Conservation (phyloP, 2,888 invertebrate genomes). For the Copidosoma aretas region DNA sequence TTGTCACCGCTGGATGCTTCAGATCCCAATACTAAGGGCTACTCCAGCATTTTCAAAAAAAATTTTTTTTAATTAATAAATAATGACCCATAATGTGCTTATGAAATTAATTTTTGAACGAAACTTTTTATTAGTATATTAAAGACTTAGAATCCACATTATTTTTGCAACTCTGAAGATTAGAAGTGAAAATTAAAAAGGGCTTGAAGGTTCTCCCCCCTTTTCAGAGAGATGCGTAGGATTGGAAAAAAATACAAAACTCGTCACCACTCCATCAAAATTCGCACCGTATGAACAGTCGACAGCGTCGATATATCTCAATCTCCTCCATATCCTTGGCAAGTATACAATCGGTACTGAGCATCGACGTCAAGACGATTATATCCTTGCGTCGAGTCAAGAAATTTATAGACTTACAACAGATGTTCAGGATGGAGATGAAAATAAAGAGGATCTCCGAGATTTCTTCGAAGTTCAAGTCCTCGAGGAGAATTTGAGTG, state of each 20-base stretch:
- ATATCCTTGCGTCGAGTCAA: not conserved
- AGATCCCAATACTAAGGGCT: too few relatives aligned
- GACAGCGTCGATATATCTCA: slow-evolving; percentile 1
- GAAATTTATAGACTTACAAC: slow-evolving; percentile 17
- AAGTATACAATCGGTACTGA: not conserved
- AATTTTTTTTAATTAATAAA: too few relatives aligned
- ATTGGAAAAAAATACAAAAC: not conserved
- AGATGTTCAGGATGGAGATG: slow-evolving; percentile 11
- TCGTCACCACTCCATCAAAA: not conserved
- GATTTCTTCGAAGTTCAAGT: slow-evolving; percentile 13
- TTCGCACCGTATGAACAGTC: slow-evolving; percentile 13
- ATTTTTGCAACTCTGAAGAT: too few relatives aligned
- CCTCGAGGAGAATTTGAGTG: slow-evolving; percentile 6
- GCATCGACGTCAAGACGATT: not conserved
- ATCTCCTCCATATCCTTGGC: slow-evolving; percentile 3
- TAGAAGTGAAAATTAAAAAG: too few relatives aligned
- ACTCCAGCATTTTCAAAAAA: too few relatives aligned
- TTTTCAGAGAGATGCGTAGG: too few relatives aligned
- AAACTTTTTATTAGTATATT: too few relatives aligned
- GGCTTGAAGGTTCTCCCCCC: too few relatives aligned
- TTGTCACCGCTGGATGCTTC: too few relatives aligned
- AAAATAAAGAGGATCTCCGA: slow-evolving; percentile 15
- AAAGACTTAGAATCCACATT: too few relatives aligned
- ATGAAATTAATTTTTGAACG: too few relatives aligned
- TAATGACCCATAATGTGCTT: too few relatives aligned